Evolutionary conservation across 2,113 vertebrate genomes (phyloP).

Genomic region (Vireo altiloquus): DNA sequence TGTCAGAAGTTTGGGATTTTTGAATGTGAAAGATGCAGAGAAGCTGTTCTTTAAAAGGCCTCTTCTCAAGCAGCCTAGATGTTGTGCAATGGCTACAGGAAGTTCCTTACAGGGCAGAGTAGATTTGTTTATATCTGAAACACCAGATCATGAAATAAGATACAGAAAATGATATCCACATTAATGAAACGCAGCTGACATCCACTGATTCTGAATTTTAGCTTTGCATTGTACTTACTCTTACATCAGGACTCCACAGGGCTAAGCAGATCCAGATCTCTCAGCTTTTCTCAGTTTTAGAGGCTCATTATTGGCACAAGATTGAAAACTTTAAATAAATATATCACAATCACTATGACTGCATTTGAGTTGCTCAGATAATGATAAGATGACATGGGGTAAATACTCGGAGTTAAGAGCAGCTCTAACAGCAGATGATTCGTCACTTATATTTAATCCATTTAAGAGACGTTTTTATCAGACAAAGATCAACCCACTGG

Average conservation of each 20-base stretch:
- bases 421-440: neutral
- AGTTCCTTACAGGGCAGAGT: neutral
- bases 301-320: neutral
- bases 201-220: neutral
- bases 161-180: neutral
- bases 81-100: slow-evolving; percentile 1
- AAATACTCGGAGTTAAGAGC: neutral
- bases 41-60: neutral
- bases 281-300: neutral
- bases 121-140: slow-evolving; percentile 21
- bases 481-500: neutral
- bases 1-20: neutral
- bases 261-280: slow-evolving; percentile 13
- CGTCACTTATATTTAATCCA: neutral
- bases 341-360: neutral
- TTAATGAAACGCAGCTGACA: slow-evolving; percentile 41
- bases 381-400: neutral
- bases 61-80: neutral
- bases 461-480: slow-evolving; percentile 5
- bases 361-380: neutral
- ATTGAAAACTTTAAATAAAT: slow-evolving; percentile 2
- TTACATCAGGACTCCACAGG: neutral
- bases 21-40: neutral
- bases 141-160: slow-evolving; percentile 21
- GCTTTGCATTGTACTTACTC: neutral